Conservation (phyloP, 2,113 vertebrate genomes). For the Myocastor coypus region DNA sequence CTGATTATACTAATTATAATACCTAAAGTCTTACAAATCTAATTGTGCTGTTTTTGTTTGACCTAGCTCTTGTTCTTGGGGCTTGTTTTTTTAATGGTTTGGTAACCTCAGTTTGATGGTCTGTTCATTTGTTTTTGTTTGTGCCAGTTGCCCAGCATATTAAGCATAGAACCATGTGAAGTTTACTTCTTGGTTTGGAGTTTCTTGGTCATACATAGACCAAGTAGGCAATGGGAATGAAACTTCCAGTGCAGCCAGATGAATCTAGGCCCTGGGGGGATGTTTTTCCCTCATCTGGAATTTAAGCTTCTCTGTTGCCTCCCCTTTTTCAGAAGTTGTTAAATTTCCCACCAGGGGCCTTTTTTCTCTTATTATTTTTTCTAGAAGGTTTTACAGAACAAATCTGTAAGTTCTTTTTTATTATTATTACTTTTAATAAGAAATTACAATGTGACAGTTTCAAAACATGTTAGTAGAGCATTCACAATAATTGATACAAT, state of each 20-base stretch:
- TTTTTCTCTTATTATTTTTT: background rate
- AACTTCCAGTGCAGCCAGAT: too few species aligned
- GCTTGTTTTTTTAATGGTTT: background rate
- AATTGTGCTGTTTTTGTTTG: background rate
- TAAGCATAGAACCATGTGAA: constrained; percentile 5
- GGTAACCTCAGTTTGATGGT: constrained; percentile 14
- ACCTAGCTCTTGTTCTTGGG: background rate
- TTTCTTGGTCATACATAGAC: background rate
- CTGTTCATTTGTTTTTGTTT: constrained; percentile 25
- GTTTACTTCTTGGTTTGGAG: constrained; percentile 18
- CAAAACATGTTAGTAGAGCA: too few species aligned
- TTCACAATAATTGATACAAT: too few species aligned
- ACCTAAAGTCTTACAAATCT: background rate
- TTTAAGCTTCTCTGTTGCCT: background rate
- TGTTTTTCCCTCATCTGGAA: background rate
- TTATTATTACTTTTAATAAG: too few species aligned
- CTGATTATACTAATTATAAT: constrained; percentile 15
- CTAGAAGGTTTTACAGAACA: background rate
- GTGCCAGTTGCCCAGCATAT: background rate
- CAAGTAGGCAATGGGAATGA: background rate
- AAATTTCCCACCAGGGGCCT: background rate
- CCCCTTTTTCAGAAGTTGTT: background rate
- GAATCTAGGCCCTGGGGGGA: background rate
- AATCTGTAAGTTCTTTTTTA: background rate
- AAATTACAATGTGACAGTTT: too few species aligned